These are phyloP conservation scores for Notarius quadriscutis DNA, from an alignment of 2,113 vertebrate genomes.

Conservation along the genomic window DNA sequence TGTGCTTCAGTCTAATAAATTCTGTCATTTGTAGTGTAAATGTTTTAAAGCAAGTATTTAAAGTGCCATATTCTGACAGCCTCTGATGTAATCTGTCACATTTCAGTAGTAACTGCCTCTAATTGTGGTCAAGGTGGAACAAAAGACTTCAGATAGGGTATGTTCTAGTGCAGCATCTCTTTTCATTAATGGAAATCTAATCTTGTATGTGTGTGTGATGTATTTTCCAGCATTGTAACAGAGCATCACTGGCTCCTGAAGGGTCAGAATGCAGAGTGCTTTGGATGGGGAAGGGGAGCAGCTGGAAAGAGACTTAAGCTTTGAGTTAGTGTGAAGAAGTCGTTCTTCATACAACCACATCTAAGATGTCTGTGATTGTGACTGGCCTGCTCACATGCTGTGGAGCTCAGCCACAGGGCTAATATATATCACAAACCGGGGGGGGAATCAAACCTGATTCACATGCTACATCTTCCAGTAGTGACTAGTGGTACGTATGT, in stretches of 20 bases:
- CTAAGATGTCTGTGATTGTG: conserved; percentile 27
- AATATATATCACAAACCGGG: neutral
- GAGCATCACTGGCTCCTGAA: neutral
- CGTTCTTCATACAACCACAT: conserved; percentile 41
- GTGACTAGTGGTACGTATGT: neutral
- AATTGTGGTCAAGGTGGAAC: neutral
- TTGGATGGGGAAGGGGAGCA: conserved; percentile 31
- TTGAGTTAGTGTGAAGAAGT: conserved; percentile 20
- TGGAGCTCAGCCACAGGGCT: conserved; percentile 9
- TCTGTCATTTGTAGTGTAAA: conserved; percentile 47
- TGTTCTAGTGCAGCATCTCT: conserved; percentile 22
- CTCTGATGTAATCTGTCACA: conserved; percentile 26
- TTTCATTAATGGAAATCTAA: conserved; percentile 17
- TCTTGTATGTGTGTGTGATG: conserved; percentile 33
- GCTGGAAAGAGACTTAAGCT: conserved; percentile 35
- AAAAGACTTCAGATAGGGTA: neutral
- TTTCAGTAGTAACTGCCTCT: conserved; percentile 24
- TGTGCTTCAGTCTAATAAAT: conserved; percentile 45
- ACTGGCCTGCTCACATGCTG: conserved; percentile 16
- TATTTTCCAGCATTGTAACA: conserved; percentile 45
- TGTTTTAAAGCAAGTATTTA: conserved; percentile 58
- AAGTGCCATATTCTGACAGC: conserved; percentile 51
- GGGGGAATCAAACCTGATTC: neutral
- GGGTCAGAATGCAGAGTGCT: neutral
- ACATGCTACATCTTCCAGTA: neutral